Percentiles rank a stretch among this genome's conserved stretches.
phyloP scores from a whole-genome alignment of 2,888 invertebrate genomes.

The Acrocyrtus sp. region DNA sequence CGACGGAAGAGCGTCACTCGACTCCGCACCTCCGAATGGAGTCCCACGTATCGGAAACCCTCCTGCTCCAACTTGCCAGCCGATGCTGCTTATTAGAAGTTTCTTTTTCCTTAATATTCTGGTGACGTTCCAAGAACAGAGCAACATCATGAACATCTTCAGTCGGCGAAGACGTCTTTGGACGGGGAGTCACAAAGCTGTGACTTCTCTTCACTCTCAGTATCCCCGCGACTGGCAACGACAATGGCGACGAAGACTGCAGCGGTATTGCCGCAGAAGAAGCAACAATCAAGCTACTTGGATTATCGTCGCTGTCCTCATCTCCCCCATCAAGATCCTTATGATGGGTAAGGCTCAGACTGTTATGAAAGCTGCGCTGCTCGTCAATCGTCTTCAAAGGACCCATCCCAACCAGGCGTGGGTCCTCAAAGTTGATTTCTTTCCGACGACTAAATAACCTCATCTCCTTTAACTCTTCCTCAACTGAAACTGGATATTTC shows the following conservation, averaged over 20 bases:
- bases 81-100: background rate
- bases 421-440: conserved; percentile 58
- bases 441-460: conserved; percentile 59
- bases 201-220: background rate
- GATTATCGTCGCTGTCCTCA: conserved; percentile 19
- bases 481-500: conserved; percentile 2
- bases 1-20: conserved; percentile 67
- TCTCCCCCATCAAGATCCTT: background rate
- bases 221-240: background rate
- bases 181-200: background rate
- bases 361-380: background rate
- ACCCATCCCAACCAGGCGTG: conserved; percentile 60
- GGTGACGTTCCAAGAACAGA: background rate
- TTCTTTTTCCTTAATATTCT: background rate
- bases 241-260: background rate
- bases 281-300: background rate
- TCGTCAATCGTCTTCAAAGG: conserved; percentile 53
- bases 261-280: background rate
- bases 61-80: conserved; percentile 72
- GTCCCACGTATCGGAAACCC: conserved; percentile 73
- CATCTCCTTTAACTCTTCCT: conserved; percentile 53
- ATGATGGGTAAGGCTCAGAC: background rate
- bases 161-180: background rate
- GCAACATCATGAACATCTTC: background rate
- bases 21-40: conserved; percentile 72